Conservation (phyloP, 2,888 invertebrate genomes). For the Eupithecia insigniata region DNA sequence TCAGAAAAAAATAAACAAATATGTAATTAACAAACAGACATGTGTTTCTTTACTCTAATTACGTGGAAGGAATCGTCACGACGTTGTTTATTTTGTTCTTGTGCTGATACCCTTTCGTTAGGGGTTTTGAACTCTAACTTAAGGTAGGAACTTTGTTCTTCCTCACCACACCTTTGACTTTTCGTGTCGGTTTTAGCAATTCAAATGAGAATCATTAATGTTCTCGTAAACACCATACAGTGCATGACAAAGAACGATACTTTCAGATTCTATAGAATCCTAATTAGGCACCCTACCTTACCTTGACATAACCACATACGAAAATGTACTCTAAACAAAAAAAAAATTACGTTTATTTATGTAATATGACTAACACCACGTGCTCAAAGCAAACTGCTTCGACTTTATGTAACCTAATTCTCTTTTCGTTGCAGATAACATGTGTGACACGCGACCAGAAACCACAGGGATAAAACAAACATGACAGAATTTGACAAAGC, state of each 20-base stretch:
- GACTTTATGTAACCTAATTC: conserved; percentile 43
- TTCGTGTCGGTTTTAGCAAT: conserved; percentile 27
- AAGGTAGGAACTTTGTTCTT: neutral
- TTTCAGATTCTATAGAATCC: conserved; percentile 9
- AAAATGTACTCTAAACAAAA: conserved; percentile 37
- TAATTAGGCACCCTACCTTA: conserved; percentile 35
- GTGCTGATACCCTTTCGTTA: conserved; percentile 37
- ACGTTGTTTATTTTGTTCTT: conserved; percentile 29
- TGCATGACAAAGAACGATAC: conserved; percentile 1
- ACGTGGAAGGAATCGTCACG: conserved; percentile 33
- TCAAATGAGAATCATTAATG: conserved; percentile 29
- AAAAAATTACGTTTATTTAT: conserved; percentile 38
- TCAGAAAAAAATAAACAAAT: conserved; percentile 40
- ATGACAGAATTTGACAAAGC: conserved; percentile 36
- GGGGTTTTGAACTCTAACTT: conserved; percentile 36
- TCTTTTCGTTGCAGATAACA: conserved; percentile 57
- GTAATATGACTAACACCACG: conserved; percentile 51
- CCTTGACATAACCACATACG: conserved; percentile 49
- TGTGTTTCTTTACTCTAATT: conserved; percentile 27
- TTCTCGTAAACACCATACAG: conserved; percentile 7
- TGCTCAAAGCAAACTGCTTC: conserved; percentile 35
- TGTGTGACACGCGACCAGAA: conserved; percentile 11
- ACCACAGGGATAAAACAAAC: conserved; percentile 18
- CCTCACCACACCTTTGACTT: conserved; percentile 17
- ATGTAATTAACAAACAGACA: conserved; percentile 36